Conservation (phyloP, 2,888 invertebrate genomes). For the Galeopsomyia nigrocyanea region DNA sequence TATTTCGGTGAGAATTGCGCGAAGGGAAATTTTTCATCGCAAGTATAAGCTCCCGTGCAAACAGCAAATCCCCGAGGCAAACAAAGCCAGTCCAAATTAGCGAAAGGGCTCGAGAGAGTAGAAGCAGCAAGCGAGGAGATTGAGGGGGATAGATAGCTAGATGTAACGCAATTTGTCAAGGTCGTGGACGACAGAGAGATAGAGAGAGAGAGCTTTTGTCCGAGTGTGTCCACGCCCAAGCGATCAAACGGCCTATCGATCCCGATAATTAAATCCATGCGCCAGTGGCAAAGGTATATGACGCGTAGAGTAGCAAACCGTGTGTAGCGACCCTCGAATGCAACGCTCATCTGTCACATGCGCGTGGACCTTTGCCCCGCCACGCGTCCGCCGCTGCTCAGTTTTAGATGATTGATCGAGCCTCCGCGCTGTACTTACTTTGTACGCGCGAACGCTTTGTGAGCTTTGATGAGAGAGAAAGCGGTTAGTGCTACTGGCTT, state of each 20-base stretch:
- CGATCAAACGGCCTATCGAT: slow-evolving; percentile 61
- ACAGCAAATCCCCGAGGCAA: slow-evolving; percentile 1
- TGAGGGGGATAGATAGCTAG: neutral
- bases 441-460: neutral
- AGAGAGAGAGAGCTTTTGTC: slow-evolving; percentile 49
- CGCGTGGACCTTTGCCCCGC: neutral
- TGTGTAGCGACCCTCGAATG: slow-evolving; percentile 1
- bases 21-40: too few relatives aligned
- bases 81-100: slow-evolving; percentile 4
- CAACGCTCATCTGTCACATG: slow-evolving; percentile 25
- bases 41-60: too few relatives aligned
- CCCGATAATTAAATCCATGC: slow-evolving; percentile 62
- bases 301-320: neutral
- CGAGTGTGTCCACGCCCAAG: slow-evolving; percentile 54
- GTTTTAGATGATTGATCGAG: slow-evolving; percentile 32
- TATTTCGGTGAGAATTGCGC: too few relatives aligned
- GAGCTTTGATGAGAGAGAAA: neutral
- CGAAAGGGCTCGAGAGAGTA: too few relatives aligned
- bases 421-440: neutral
- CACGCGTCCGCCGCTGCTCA: neutral
- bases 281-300: slow-evolving; percentile 23
- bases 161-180: slow-evolving; percentile 32
- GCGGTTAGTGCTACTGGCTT: neutral
- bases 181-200: slow-evolving; percentile 19
- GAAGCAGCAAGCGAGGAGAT: too few relatives aligned